Base-by-base conservation (phyloP, 2,888 invertebrate genomes). In the Neoaliturus tenellus region DNA sequence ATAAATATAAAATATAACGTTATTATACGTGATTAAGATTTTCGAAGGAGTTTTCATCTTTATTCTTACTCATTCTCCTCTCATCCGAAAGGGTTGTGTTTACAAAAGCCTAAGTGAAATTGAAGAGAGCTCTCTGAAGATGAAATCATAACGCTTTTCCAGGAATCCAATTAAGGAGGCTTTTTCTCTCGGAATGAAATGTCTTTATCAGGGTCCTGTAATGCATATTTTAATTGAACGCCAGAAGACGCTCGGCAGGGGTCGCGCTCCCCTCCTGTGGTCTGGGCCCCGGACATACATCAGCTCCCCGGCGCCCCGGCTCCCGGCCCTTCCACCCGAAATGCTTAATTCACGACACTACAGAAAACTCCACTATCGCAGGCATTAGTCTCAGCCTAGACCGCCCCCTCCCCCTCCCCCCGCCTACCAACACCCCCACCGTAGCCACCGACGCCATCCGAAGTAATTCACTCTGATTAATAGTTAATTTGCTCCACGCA, bases 301-400 rank as follows among this genome's bases (percentile, higher is more conserved):
- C 83, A 83, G 51, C 44, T n/a, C n/a, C n/a, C n/a, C n/a, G n/a
- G n/a, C n/a, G n/a, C n/a, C n/a, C 80, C 51, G 3, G 5, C 39
- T 33, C 39, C 62, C 51, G n/a, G 41, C 71, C 35, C 44, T 69
- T 69, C 84, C 81, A 80, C 78, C 51, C 51, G 31, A 48, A 75
- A 78, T 84, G 81, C 84, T 84, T 84, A 84, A 84, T 84, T 84
- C 84, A 84, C 84, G 81, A 73, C 84, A 58, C 73, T 84, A 84
- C 84, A 84, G 84, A 81, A 82, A 84, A 80, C 81, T 84, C 81
- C 84, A 84, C 84, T 84, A 84, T 84, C 84, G 84, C 84, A 44
- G 48, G 75, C 84, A 84, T 84, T 84, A 84, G 73, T 84, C 84
- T 81, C 81, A 58, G 51, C 48, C 51, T 35, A 35, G 55, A 71